A percentile compares a stretch with the other conserved stretches of the same genome.
These are phyloP conservation scores for Platichthys flesus DNA, from an alignment of 2,113 vertebrate species.

Conservation along the genomic window DNA sequence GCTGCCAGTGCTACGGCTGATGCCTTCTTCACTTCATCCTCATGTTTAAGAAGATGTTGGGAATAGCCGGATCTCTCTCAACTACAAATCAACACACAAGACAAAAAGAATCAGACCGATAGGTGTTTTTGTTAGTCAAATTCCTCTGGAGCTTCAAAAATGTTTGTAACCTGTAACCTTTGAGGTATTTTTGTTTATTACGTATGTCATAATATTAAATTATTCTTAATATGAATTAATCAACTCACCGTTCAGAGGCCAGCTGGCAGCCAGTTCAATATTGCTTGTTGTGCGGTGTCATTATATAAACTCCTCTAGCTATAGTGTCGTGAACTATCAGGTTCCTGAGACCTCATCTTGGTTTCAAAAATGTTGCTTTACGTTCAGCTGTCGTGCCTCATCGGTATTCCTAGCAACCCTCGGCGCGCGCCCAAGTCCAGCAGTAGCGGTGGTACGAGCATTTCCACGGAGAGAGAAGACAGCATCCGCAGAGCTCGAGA, in stretches of 20 bases:
- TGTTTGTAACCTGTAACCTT: no score
- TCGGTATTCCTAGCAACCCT: slow-evolving; percentile 52
- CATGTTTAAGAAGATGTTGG: no score
- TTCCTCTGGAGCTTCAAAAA: no score
- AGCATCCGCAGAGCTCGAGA: slow-evolving; percentile 63
- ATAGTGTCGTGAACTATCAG: background rate
- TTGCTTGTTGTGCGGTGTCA: background rate
- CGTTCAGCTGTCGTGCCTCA: slow-evolving; percentile 42
- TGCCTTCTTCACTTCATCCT: no score
- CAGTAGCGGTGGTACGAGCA: slow-evolving; percentile 52
- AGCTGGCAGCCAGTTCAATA: background rate
- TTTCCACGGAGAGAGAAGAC: slow-evolving; percentile 17
- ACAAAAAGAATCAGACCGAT: no score
- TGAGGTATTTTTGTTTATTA: no score
- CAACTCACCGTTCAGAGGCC: background rate
- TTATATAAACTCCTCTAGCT: background rate
- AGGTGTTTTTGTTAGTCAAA: no score
- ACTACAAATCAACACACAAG: no score
- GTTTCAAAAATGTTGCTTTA: background rate
- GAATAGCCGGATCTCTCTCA: no score
- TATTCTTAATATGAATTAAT: no score
- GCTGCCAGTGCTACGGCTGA: no score
- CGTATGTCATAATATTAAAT: no score
- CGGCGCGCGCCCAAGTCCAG: slow-evolving; percentile 43
- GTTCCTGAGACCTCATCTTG: background rate